These are phyloP conservation scores for Troides helena DNA, from an alignment of 2,888 invertebrate genomes.

Conservation along the genomic window DNA sequence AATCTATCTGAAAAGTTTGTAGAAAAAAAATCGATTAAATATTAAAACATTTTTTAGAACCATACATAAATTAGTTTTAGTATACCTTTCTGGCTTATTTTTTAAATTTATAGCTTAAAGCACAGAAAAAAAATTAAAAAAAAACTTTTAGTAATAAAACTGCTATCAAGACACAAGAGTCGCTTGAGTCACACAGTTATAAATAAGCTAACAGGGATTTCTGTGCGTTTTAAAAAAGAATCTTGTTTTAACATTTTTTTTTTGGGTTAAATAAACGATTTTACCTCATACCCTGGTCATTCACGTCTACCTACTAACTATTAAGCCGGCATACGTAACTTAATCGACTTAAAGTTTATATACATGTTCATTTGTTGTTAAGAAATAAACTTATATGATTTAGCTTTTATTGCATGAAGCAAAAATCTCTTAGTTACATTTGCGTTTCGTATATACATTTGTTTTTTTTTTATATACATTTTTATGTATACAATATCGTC, in stretches of 20 bases:
- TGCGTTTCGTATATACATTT: no score
- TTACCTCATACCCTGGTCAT: background rate
- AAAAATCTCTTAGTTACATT: no score
- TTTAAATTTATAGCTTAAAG: background rate
- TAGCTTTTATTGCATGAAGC: no score
- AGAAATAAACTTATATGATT: background rate
- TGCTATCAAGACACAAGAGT: conserved; percentile 7
- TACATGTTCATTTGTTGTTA: background rate
- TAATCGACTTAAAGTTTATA: background rate
- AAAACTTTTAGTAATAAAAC: background rate
- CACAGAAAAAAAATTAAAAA: background rate
- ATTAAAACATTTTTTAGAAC: no score
- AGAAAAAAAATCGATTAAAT: no score
- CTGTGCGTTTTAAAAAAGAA: background rate
- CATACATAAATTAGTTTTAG: background rate
- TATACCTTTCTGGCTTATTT: background rate
- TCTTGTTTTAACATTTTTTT: background rate
- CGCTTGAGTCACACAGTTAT: background rate
- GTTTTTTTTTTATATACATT: no score
- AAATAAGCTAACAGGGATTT: conserved; percentile 2
- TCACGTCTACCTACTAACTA: background rate
- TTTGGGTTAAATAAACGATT: background rate
- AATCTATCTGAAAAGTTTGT: no score
- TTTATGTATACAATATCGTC: no score
- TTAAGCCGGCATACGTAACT: background rate